phyloP scores from a whole-genome alignment of 1,140 invertebrate genomes.

The Phortica variegata region DNA sequence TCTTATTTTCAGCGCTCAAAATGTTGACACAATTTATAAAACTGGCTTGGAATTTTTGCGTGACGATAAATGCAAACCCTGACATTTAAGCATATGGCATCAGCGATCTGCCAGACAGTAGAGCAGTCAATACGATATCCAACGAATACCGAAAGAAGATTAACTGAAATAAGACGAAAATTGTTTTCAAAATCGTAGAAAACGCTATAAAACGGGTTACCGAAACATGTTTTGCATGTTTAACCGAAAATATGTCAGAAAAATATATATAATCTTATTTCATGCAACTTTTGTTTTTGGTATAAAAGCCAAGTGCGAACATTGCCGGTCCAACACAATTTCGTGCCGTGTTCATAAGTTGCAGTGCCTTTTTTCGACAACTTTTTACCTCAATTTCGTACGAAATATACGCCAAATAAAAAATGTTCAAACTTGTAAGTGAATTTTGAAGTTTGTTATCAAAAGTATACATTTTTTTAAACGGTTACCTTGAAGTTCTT shows the following conservation, averaged over 20 bases:
- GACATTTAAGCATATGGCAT: too few species aligned
- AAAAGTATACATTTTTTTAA: too few species aligned
- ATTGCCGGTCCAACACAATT: conserved; percentile 8
- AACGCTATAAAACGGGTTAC: conserved; percentile 41
- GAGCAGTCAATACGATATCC: too few species aligned
- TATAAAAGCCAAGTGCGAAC: conserved; percentile 39
- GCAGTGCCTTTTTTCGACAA: conserved; percentile 36
- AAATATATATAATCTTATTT: conserved; percentile 14
- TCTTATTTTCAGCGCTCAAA: too few species aligned
- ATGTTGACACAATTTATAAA: too few species aligned
- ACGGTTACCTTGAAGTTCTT: too few species aligned
- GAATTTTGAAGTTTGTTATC: neutral
- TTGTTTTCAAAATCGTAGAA: too few species aligned
- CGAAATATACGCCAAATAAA: neutral
- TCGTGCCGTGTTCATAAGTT: conserved; percentile 25
- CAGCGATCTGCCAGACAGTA: too few species aligned
- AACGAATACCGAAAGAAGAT: too few species aligned
- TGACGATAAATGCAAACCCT: too few species aligned
- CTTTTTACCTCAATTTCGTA: conserved; percentile 5
- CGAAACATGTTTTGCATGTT: conserved; percentile 56
- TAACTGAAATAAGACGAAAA: too few species aligned
- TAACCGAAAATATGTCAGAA: conserved; percentile 23
- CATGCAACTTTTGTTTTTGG: conserved; percentile 9
- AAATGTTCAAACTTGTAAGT: conserved; percentile 51
- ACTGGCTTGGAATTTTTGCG: too few species aligned